Evolutionary conservation across 2,113 vertebrate species (phyloP).

Genomic region (Columba janthina): DNA sequence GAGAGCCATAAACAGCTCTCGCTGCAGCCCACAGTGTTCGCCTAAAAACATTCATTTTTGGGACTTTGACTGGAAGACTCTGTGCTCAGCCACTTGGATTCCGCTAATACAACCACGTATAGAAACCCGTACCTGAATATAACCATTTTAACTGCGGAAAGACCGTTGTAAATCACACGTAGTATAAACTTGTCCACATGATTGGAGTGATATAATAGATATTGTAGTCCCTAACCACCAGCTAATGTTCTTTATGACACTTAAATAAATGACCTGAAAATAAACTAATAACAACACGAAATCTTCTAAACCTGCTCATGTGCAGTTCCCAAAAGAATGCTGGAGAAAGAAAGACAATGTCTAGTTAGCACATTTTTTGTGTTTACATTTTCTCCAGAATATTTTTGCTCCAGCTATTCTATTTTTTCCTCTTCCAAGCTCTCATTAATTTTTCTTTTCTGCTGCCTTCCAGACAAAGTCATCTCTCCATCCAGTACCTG

Average conservation of each 20-base stretch:
- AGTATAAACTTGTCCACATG: constrained; percentile 58
- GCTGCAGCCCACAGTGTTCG: not conserved
- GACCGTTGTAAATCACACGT: constrained; percentile 36
- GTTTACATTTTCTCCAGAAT: not conserved
- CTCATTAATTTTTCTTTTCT: not conserved
- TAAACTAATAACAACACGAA: constrained; percentile 37
- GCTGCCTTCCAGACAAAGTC: not conserved
- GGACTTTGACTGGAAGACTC: constrained; percentile 14
- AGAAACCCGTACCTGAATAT: constrained; percentile 46
- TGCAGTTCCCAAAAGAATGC: constrained; percentile 19
- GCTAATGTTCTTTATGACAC: constrained; percentile 63
- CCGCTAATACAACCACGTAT: not conserved
- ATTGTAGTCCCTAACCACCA: constrained; percentile 49
- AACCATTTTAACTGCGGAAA: constrained; percentile 4
- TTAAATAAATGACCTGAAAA: constrained; percentile 63
- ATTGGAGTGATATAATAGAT: constrained; percentile 60
- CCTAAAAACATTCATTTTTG: constrained; percentile 42
- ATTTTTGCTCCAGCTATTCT: not conserved
- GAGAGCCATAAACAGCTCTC: constrained; percentile 45
- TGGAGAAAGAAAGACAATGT: constrained; percentile 4
- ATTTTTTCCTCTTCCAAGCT: not conserved
- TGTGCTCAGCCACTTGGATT: constrained; percentile 12
- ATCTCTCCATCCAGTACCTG: not conserved
- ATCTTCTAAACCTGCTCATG: constrained; percentile 32
- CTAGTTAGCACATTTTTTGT: constrained; percentile 30